Conservation (phyloP, 2,797 vertebrate species). For the Channallabes apus region DNA sequence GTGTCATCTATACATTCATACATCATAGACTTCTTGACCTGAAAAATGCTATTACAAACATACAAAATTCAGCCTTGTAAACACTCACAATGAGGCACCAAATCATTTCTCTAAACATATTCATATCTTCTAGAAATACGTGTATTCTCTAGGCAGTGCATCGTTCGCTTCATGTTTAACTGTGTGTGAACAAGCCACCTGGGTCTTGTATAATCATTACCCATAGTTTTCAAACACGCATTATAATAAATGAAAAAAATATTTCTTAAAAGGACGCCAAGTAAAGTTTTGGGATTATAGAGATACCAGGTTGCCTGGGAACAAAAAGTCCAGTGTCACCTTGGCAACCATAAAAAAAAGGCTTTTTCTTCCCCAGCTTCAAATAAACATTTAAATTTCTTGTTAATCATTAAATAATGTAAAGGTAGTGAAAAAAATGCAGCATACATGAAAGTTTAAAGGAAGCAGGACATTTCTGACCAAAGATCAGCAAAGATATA, state of each 20-base stretch:
- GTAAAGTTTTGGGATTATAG: background rate
- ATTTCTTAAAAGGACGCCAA: background rate
- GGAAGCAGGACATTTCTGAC: background rate
- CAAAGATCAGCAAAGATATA: background rate
- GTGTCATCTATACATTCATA: constrained; percentile 72
- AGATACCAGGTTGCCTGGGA: background rate
- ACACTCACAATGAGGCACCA: constrained; percentile 56
- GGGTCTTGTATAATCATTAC: background rate
- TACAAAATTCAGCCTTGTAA: constrained; percentile 49
- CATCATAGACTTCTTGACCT: constrained; percentile 59
- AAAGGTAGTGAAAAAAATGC: constrained; percentile 16
- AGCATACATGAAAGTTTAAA: background rate
- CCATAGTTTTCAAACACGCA: background rate
- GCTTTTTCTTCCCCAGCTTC: background rate
- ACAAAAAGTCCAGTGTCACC: background rate
- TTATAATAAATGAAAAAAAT: background rate
- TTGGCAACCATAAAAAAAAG: constrained; percentile 1
- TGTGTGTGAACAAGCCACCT: constrained; percentile 10
- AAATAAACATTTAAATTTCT: background rate
- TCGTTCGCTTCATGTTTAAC: constrained; percentile 10
- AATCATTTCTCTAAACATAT: constrained; percentile 24
- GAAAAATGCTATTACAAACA: constrained; percentile 54
- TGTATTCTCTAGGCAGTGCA: constrained; percentile 44
- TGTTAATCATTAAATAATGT: background rate
- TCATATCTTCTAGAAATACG: constrained; percentile 11